Evolutionary conservation across 2,113 vertebrate genomes (phyloP).

Genomic region (Camelus dromedarius): DNA sequence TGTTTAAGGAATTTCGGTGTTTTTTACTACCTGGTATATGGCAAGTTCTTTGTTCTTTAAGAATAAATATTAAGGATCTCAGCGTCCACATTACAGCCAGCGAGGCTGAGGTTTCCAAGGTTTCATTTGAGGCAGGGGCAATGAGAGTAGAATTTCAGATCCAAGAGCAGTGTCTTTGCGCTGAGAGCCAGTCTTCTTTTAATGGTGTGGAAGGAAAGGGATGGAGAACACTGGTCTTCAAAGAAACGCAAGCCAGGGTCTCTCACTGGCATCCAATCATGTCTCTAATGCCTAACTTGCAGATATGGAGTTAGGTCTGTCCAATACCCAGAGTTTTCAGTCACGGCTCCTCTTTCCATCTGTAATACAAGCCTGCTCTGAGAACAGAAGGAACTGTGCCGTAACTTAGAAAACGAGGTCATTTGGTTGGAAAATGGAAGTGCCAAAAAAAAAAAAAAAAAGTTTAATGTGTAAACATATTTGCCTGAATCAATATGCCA

Average conservation of each 20-base stretch:
- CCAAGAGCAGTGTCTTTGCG: not conserved
- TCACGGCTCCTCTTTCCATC: not conserved
- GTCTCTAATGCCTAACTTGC: not conserved
- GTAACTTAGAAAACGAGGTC: not conserved
- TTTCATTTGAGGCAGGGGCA: not conserved
- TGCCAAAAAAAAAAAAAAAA: not conserved
- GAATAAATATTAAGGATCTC: constrained; percentile 24
- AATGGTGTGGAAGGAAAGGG: not conserved
- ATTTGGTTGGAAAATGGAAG: constrained; percentile 16
- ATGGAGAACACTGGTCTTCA: not conserved
- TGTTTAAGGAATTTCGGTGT: constrained; percentile 46
- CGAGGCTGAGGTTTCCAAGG: not conserved
- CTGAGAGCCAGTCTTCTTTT: not conserved
- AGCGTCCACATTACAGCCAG: not conserved
- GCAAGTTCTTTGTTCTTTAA: constrained; percentile 23
- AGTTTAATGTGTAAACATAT: constrained; percentile 22
- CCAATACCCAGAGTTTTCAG: not conserved
- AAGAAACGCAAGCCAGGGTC: not conserved
- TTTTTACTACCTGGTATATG: not conserved
- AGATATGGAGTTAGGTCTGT: not conserved
- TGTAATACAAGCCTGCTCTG: not conserved
- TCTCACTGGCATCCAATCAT: not conserved
- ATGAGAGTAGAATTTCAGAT: not conserved
- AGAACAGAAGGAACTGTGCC: not conserved
- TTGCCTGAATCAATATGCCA: constrained; percentile 16